Evolutionary conservation across 2,888 invertebrate species (phyloP).

Genomic region (Polyommatus iphigenia): DNA sequence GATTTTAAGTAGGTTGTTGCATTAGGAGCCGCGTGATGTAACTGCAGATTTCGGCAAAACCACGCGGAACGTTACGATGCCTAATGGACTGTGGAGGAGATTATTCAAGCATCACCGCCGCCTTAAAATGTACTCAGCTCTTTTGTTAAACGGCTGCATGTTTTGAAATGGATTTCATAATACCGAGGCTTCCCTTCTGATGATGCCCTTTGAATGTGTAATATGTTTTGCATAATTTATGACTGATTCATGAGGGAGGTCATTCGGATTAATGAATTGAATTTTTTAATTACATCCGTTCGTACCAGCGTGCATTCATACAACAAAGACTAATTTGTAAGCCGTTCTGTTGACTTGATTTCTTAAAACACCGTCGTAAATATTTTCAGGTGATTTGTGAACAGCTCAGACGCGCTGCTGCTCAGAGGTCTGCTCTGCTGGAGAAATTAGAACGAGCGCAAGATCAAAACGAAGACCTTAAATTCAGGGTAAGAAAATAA

Average conservation of each 20-base stretch:
- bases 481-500: slow-evolving; percentile 84
- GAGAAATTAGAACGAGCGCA: slow-evolving; percentile 86
- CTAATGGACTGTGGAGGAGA: slow-evolving; percentile 63
- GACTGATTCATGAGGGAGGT: slow-evolving; percentile 12
- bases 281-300: slow-evolving; percentile 30
- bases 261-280: slow-evolving; percentile 28
- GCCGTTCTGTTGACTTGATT: background rate
- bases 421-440: slow-evolving; percentile 83
- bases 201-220: slow-evolving; percentile 39
- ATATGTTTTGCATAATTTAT: slow-evolving; percentile 32
- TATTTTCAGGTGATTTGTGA: slow-evolving; percentile 84
- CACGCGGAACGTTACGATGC: slow-evolving; percentile 55
- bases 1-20: slow-evolving; percentile 50
- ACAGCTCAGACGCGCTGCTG: slow-evolving; percentile 84
- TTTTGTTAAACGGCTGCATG: slow-evolving; percentile 30
- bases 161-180: slow-evolving; percentile 40
- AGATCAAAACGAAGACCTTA: slow-evolving; percentile 90
- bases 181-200: slow-evolving; percentile 34
- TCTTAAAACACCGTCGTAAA: background rate
- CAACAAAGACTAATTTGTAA: background rate
- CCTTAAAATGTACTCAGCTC: slow-evolving; percentile 27
- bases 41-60: slow-evolving; percentile 64
- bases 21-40: slow-evolving; percentile 56
- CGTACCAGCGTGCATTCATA: background rate
- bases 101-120: slow-evolving; percentile 38